Evolutionary conservation across 2,113 vertebrate genomes (phyloP).

Genomic region (Chaetops frenatus): DNA sequence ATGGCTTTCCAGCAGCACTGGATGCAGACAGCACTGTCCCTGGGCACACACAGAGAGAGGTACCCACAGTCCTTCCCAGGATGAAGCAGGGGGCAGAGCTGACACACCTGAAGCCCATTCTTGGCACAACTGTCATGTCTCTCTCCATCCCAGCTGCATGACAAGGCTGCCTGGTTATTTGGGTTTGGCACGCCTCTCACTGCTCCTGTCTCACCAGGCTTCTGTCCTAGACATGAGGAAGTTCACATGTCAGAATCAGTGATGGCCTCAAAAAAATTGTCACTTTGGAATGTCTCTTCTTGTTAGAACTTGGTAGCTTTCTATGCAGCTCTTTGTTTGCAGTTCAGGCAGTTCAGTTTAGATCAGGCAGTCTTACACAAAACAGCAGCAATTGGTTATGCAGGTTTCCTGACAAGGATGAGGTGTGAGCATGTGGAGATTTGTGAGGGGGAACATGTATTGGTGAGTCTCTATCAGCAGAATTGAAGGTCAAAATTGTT

Average conservation of each 20-base stretch:
- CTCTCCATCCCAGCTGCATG: neutral
- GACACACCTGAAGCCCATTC: neutral
- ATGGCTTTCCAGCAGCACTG: neutral
- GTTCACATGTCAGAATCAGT: neutral
- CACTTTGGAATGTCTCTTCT: neutral
- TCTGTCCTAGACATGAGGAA: neutral
- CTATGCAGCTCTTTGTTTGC: neutral
- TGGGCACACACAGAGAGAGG: neutral
- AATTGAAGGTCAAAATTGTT: neutral
- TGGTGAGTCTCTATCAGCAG: neutral
- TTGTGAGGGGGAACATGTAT: neutral
- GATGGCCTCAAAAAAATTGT: neutral
- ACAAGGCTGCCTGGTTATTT: neutral
- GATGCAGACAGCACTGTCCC: fast-evolving
- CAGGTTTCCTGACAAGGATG: neutral
- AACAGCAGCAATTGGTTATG: neutral
- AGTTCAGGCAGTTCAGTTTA: neutral
- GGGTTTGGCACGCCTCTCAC: neutral
- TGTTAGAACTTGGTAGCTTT: neutral
- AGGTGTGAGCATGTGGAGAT: neutral
- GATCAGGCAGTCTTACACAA: neutral
- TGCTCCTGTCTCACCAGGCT: neutral
- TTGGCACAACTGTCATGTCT: neutral
- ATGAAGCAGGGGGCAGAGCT: neutral
- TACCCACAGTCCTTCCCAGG: neutral